Conservation (phyloP, 2,113 vertebrate species). For the Alouatta palliata region DNA sequence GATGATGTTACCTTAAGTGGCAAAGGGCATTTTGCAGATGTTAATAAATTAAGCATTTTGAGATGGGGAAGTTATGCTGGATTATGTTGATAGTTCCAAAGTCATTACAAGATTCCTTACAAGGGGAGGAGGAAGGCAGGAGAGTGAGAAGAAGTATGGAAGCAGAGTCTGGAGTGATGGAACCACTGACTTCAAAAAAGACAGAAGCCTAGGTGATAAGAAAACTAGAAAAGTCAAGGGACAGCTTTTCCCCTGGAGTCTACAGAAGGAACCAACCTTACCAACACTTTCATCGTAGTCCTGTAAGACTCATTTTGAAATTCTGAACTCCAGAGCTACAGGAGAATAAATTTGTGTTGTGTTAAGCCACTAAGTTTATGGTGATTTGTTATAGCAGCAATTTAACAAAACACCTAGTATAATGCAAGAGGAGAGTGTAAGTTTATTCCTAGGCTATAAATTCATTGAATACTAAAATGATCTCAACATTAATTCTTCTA, state of each 20-base stretch:
- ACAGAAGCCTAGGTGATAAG: background rate
- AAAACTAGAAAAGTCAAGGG: background rate
- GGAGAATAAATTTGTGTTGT: background rate
- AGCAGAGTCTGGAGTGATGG: background rate
- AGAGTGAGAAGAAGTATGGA: background rate
- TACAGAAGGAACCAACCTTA: background rate
- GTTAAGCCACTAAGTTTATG: background rate
- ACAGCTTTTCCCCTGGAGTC: rapidly evolving
- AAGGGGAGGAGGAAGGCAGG: background rate
- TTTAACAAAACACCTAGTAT: background rate
- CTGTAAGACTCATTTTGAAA: background rate
- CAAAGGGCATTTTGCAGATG: background rate
- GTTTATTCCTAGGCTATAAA: background rate
- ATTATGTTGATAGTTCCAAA: background rate
- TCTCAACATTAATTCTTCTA: background rate
- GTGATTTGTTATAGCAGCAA: background rate
- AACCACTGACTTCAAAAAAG: background rate
- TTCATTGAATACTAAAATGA: background rate
- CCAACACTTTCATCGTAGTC: too few relatives aligned
- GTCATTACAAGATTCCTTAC: background rate
- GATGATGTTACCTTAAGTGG: background rate
- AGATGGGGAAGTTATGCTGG: background rate
- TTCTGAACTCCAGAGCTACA: background rate
- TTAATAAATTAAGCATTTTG: background rate
- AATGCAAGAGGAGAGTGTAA: background rate